Evolutionary conservation across 2,797 vertebrate species (phyloP), one percentile per base, ranked within the genome.

Genomic region (Peromyscus attwateri): DNA sequence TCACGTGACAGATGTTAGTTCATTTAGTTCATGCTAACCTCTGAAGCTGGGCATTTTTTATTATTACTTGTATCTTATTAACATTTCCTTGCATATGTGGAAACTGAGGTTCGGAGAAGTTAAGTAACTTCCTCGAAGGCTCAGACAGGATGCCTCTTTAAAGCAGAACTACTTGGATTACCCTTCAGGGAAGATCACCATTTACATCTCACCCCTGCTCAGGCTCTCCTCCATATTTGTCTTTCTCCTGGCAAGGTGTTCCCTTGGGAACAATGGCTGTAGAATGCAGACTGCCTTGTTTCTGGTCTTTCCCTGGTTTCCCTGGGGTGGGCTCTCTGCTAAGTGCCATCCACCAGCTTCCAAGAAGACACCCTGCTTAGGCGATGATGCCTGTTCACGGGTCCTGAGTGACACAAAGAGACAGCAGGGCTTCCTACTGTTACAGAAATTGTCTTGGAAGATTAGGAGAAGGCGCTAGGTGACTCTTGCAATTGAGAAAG

Each of bases 101-200:
- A 91, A 85, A 96, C 29, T n/a, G 75, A 91, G 23, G 71, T 34
- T 71, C 60, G 13, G 71, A 95, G 55, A 92, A 66, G 14, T 60
- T 83, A n/a, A 92, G 46, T 57, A 89, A 64, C 16, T 90, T 43
- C 6, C 27, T n/a, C 87, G 31, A 57, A 25, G 34, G 80, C 52
- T 46, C 31, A 4, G 52, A 84, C 37, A 37, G 43, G 87, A 73
- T 1, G 6, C 34, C 21, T 64, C 25, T 31, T 13, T 3, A 49
- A 62, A 40, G 9, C 8, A 49, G 71, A 70, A 40, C 9, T 60
- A 60, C 46, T 57, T 37, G 34, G 71, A 82, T 70, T 34, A 7
- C 34, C 25, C 49, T 12, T 10, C n/a, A 14, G 55, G 73, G 46
- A 88, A 83, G 34, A 62, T 80, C 19, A 21, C 71, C 19, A 14